Percentiles rank a stretch among this genome's conserved stretches.
These are phyloP conservation scores for Athrips mouffetella DNA, from an alignment of 2,888 invertebrate species.

Conservation along the genomic window DNA sequence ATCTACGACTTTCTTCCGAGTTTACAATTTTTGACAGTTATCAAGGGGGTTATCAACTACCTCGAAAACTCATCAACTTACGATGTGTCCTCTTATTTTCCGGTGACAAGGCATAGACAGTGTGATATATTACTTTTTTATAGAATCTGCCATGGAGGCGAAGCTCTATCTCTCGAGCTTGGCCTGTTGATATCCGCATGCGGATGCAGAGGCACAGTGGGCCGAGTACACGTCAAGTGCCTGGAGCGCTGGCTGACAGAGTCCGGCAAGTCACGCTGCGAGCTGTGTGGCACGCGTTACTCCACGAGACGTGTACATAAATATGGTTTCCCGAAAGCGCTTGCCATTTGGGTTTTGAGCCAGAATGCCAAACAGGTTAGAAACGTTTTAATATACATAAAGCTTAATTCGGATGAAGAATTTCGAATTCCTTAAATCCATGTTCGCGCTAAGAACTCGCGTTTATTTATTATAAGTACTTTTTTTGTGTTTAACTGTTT, in stretches of 20 bases:
- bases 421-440: too few relatives aligned
- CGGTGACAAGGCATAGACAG: too few relatives aligned
- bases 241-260: slow-evolving; percentile 87
- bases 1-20: too few relatives aligned
- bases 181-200: slow-evolving; percentile 65
- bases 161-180: slow-evolving; percentile 45
- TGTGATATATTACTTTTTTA: background rate
- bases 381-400: too few relatives aligned
- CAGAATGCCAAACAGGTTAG: slow-evolving; percentile 69
- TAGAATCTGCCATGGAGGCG: slow-evolving; percentile 69
- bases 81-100: too few relatives aligned
- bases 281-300: slow-evolving; percentile 84
- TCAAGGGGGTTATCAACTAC: too few relatives aligned
- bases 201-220: slow-evolving; percentile 81
- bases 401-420: too few relatives aligned
- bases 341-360: slow-evolving; percentile 80
- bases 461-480: too few relatives aligned
- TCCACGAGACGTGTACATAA: slow-evolving; percentile 80
- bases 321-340: slow-evolving; percentile 75
- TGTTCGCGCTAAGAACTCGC: too few relatives aligned
- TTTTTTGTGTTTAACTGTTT: too few relatives aligned
- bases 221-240: slow-evolving; percentile 84
- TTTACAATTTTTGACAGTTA: too few relatives aligned
- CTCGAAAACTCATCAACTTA: too few relatives aligned
- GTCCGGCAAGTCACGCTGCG: slow-evolving; percentile 83